Evolutionary conservation across 1,140 invertebrate genomes (phyloP).

Genomic region (Augochlora pura): DNA sequence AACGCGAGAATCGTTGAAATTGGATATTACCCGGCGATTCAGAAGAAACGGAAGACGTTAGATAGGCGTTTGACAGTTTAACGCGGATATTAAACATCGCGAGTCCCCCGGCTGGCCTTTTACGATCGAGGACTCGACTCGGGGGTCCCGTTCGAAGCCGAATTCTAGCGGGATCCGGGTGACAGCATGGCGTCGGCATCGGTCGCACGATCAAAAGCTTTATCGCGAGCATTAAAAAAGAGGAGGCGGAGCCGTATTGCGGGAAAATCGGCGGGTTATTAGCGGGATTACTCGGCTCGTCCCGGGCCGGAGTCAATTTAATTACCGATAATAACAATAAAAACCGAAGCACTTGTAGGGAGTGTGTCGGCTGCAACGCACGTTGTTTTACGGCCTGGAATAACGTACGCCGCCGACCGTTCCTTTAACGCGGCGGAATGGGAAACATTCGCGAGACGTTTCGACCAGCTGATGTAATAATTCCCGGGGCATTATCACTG

Average conservation of each 20-base stretch:
- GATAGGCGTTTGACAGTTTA: neutral
- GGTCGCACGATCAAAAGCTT: slow-evolving; percentile 8
- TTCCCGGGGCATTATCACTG: slow-evolving; percentile 2
- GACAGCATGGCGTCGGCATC: neutral
- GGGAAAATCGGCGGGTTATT: slow-evolving; percentile 46
- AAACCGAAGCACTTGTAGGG: slow-evolving; percentile 18
- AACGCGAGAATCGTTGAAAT: no score
- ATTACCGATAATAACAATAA: slow-evolving; percentile 55
- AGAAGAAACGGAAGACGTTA: neutral
- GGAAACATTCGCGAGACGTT: slow-evolving; percentile 20
- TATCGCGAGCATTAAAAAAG: slow-evolving; percentile 27
- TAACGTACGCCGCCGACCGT: slow-evolving; percentile 21
- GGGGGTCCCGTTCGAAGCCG: neutral
- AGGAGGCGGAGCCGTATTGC: slow-evolving; percentile 4
- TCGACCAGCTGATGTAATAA: slow-evolving; percentile 20
- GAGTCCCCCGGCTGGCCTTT: neutral
- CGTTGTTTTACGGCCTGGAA: slow-evolving; percentile 18
- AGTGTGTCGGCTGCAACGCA: slow-evolving; percentile 3
- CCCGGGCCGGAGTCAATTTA: slow-evolving; percentile 32
- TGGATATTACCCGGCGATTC: neutral
- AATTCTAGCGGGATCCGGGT: neutral
- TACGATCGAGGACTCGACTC: neutral
- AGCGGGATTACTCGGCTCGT: slow-evolving; percentile 41
- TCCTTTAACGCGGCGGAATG: slow-evolving; percentile 24
- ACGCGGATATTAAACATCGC: neutral